These are phyloP conservation scores for Pelobates fuscus DNA, from an alignment of 2,113 vertebrate genomes.

Conservation along the genomic window DNA sequence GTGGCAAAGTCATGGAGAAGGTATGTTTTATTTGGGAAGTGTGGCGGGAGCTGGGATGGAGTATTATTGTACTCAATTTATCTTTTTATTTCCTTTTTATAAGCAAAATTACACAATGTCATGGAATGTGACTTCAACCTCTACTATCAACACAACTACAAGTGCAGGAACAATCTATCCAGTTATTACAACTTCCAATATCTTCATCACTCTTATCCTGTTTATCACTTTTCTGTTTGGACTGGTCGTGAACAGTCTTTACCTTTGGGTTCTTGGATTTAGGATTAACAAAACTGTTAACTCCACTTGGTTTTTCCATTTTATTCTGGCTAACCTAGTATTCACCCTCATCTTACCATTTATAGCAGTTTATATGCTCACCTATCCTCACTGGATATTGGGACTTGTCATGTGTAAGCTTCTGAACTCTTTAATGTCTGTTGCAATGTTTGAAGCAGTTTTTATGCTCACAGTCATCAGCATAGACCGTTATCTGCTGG, in stretches of 20 bases:
- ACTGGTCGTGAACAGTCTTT: slow-evolving; percentile 45
- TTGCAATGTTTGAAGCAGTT: slow-evolving; percentile 52
- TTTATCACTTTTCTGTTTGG: slow-evolving; percentile 14
- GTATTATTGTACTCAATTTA: too few relatives aligned
- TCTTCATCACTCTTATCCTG: neutral
- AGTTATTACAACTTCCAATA: neutral
- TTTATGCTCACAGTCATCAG: slow-evolving; percentile 59
- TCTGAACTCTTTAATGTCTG: slow-evolving; percentile 41
- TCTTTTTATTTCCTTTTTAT: neutral
- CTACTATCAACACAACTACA: neutral
- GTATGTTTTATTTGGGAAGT: too few relatives aligned
- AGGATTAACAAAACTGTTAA: slow-evolving; percentile 60
- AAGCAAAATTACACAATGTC: neutral
- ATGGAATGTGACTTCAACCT: neutral
- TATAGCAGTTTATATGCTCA: slow-evolving; percentile 45
- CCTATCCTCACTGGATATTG: slow-evolving; percentile 54
- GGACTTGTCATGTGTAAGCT: slow-evolving; percentile 57
- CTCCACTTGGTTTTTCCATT: slow-evolving; percentile 58
- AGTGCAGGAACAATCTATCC: neutral
- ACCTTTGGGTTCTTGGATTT: slow-evolving; percentile 59
- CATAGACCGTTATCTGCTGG: slow-evolving; percentile 58
- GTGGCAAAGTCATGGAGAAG: too few relatives aligned
- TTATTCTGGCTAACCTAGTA: slow-evolving; percentile 60
- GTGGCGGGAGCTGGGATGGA: too few relatives aligned
- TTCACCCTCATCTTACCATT: slow-evolving; percentile 54